Evolutionary conservation across 35 echinoderm and acorn worm species (phyloP).

Genomic region (Apostichopus parvimensis): DNA sequence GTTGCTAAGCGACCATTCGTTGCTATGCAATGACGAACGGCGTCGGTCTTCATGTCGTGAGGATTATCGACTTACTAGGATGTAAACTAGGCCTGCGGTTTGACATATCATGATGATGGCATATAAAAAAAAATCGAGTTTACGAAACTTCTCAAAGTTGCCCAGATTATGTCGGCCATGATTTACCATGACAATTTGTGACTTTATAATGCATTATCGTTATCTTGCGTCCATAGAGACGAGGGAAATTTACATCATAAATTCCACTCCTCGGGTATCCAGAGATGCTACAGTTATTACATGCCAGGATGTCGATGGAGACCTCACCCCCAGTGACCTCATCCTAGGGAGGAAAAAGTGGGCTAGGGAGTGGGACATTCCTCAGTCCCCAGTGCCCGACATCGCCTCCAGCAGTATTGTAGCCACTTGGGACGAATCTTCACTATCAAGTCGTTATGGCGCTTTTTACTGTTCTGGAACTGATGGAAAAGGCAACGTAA

Average conservation of each 20-base stretch:
- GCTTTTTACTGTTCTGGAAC: conserved; percentile 46
- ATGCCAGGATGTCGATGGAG: conserved; percentile 24
- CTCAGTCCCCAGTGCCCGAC: not conserved
- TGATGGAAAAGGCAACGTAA: not conserved
- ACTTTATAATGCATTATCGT: no score
- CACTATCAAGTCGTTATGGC: not conserved
- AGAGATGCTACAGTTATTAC: not conserved
- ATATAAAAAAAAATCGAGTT: no score
- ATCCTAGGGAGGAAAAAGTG: not conserved
- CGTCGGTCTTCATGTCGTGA: no score
- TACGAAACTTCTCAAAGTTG: no score
- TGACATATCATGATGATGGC: no score
- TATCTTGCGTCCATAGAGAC: not conserved
- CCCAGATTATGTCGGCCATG: no score
- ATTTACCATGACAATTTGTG: no score
- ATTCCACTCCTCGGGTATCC: conserved; percentile 27
- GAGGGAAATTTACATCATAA: conserved; percentile 9
- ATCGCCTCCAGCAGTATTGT: not conserved
- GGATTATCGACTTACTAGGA: no score
- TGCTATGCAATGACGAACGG: no score
- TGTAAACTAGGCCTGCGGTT: no score
- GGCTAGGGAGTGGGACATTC: not conserved
- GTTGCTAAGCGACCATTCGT: no score
- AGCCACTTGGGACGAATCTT: conserved; percentile 6
- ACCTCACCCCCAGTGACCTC: not conserved